Evolutionary conservation across 1,140 invertebrate species (phyloP).

Genomic region (Phthorimaea operculella): DNA sequence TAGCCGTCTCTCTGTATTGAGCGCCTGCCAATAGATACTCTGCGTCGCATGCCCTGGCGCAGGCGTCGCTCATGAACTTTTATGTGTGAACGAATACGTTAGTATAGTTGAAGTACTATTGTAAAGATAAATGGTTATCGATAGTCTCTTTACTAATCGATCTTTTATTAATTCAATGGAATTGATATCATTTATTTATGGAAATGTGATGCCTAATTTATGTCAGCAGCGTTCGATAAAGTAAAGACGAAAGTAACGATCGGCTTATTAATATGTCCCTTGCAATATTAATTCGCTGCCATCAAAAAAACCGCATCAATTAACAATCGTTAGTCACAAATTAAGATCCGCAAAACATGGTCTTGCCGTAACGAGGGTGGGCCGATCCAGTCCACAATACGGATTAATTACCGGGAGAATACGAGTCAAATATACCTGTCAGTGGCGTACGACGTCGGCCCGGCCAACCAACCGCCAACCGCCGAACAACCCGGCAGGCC

Average conservation of each 20-base stretch:
- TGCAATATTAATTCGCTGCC: too few species aligned
- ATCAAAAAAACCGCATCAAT: neutral
- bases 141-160: neutral
- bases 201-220: neutral
- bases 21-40: too few species aligned
- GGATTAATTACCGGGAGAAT: constrained; percentile 66
- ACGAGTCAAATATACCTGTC: constrained; percentile 68
- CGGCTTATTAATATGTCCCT: too few species aligned
- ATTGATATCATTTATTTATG: neutral
- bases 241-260: too few species aligned
- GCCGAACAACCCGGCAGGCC: constrained; percentile 44
- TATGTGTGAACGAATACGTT: constrained; percentile 22
- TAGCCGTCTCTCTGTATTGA: too few species aligned
- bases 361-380: constrained; percentile 42
- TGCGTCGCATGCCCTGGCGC: too few species aligned
- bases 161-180: constrained; percentile 5
- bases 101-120: constrained; percentile 30
- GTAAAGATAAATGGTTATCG: constrained; percentile 3
- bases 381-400: constrained; percentile 56
- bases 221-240: too few species aligned
- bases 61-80: constrained; percentile 11
- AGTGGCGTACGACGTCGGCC: too few species aligned
- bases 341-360: neutral
- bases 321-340: constrained; percentile 1
- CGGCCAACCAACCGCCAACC: constrained; percentile 37